Percentiles rank a stretch among this genome's conserved stretches.
Conservation (phyloP, 2,888 invertebrate genomes). For the Eucera pruinosa region DNA sequence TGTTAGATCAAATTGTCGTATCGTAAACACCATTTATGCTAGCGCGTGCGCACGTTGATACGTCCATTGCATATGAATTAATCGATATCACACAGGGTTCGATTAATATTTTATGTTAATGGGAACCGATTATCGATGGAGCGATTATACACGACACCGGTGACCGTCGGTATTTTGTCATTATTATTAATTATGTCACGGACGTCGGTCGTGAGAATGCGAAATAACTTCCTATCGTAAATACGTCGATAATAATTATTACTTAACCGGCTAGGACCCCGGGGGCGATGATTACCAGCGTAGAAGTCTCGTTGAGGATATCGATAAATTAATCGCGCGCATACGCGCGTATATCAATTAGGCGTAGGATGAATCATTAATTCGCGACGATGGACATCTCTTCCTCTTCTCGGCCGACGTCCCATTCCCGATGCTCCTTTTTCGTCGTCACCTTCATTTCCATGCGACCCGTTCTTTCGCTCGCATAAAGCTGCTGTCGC, state of each 20-base stretch:
- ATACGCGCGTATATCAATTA: constrained; percentile 73
- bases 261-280: constrained; percentile 55
- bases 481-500: neutral
- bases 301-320: constrained; percentile 69
- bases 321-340: constrained; percentile 75
- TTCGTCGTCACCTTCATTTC: constrained; percentile 29
- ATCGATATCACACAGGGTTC: constrained; percentile 31
- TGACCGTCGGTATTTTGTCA: constrained; percentile 48
- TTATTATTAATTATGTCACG: constrained; percentile 70
- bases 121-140: constrained; percentile 27
- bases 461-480: constrained; percentile 25
- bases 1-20: too few species aligned
- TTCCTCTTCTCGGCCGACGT: neutral
- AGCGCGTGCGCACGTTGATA: neutral
- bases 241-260: constrained; percentile 66
- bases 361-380: constrained; percentile 70
- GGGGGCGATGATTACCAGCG: constrained; percentile 61
- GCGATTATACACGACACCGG: constrained; percentile 24
- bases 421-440: constrained; percentile 13
- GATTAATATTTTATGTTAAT: constrained; percentile 61
- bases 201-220: constrained; percentile 47
- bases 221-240: constrained; percentile 62
- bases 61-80: constrained; percentile 24
- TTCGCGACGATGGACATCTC: constrained; percentile 44
- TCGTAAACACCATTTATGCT: too few species aligned